Base-by-base conservation (phyloP, 2,113 vertebrate genomes). In the Chloebia gouldiae region DNA sequence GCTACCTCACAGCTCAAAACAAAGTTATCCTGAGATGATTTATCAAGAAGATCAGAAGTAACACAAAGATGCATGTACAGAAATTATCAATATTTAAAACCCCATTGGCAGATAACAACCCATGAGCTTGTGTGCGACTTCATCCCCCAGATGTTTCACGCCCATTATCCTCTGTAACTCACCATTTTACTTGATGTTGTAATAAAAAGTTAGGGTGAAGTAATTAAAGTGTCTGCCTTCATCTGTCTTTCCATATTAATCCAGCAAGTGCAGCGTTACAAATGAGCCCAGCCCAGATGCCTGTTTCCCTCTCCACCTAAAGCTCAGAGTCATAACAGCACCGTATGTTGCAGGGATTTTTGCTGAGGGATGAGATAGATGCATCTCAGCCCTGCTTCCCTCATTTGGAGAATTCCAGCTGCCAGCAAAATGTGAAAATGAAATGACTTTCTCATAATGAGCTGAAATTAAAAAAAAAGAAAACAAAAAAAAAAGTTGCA, bases 191-290 rank as follows among this genome's bases (percentile, higher is more conserved):
- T 92, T 88, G 96, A 97, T 96, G 96, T 97, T 97, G 95, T 97
- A 98, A 98, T 98, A 98, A 98, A 98, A 97, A 94, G 94, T 96
- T 97, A 91, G 94, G 96, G 97, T 92, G 96, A 91, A 96, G 85
- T 93, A 95, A 96, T 86, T 90, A 54, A 79, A 93, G 82, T 86
- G 95, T 97, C 95, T 90, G 92, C 70, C 76, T 97, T 95, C 65
- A 82, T 97, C 88, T 97, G 92, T 93, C 86, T 91, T 85, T 94
- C 81, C 81, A 30, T 76, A 44, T 94, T 68, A 94, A 87, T 63
- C 53, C 13, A 56, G 64, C 63, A 90, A 88, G 71, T 33, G 30
- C 54, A 54, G 37, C 11, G 7, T 81, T 82, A 86, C 68, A 90
- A 86, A 88, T 65, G 51, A 76, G 42, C 75, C 31, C 35, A 63